These are phyloP conservation scores for Myiagra hebetior DNA, from an alignment of 2,113 vertebrate species.

Conservation along the genomic window DNA sequence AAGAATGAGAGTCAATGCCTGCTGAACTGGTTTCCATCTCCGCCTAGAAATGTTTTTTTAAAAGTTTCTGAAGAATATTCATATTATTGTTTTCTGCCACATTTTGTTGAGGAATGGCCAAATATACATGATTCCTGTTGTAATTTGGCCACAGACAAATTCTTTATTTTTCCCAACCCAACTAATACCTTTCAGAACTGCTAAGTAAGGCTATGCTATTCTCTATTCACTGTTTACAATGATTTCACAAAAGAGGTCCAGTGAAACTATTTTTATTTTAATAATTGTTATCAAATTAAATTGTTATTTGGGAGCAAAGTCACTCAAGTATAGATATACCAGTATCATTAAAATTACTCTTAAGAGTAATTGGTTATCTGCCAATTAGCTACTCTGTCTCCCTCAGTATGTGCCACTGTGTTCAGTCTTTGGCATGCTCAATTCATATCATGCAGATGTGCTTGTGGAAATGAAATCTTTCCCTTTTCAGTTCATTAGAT, in stretches of 20 bases:
- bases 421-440: neutral
- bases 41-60: neutral
- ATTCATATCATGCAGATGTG: neutral
- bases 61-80: neutral
- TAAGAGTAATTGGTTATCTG: neutral
- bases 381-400: neutral
- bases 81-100: neutral
- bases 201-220: neutral
- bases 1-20: neutral
- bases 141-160: neutral
- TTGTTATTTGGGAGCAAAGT: neutral
- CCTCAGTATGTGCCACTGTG: neutral
- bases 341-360: neutral
- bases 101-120: neutral
- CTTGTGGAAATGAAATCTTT: neutral
- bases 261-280: neutral
- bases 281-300: neutral
- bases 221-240: neutral
- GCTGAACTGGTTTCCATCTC: neutral
- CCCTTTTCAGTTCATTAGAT: neutral
- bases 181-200: neutral
- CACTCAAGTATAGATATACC: neutral
- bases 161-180: neutral
- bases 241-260: neutral
- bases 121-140: neutral